Evolutionary conservation across 2,113 vertebrate genomes (phyloP), one percentile per base, ranked within the genome.

Genomic region (Perca flavescens): DNA sequence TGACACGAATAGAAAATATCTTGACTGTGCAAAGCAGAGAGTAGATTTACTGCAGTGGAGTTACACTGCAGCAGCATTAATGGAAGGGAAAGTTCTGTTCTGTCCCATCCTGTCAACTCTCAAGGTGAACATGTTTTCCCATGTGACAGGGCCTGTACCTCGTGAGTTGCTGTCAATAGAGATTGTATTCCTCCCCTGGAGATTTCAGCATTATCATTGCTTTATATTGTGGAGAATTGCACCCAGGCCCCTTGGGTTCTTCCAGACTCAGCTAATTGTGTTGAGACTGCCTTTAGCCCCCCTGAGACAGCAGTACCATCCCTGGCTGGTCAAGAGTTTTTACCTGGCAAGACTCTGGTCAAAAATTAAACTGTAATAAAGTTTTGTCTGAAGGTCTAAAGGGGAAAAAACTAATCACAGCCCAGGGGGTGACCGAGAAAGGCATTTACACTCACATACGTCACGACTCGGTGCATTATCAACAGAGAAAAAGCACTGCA

Each of bases 81-180:
- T 72, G 58, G 40, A 75, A 71, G 65, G 31, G 67, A 54, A 72
- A 49, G 58, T 56, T 77, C 36, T 74, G 43, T 52, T 71, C 54
- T 66, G 40, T 77, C 71, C 36, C 43, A 75, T 73, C 56, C 76
- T 58, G 74, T 87, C 52, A 60, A n/a, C 43, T 82, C 62, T 83
- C 68, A 77, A 83, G 76, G 77, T 90, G 73, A 90, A 66, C 60
- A 61, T 53, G 50, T 87, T 86, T 86, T 88, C 72, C 46, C 66
- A 86, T 43, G 60, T 63, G 56, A 87, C 63, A 73, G 77, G 63
- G 77, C 80, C 67, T 76, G 62, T 56, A 25, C 40, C 82, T 82
- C 22, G 17, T 67, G 71, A 56, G 71, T 25, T 65, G 70, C 73
- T 89, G 73, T 89, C 73, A 75, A 4, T 86, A 77, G 58, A 84